Conservation (phyloP, 1,140 invertebrate species). For the Aphelinus atriplicis region DNA sequence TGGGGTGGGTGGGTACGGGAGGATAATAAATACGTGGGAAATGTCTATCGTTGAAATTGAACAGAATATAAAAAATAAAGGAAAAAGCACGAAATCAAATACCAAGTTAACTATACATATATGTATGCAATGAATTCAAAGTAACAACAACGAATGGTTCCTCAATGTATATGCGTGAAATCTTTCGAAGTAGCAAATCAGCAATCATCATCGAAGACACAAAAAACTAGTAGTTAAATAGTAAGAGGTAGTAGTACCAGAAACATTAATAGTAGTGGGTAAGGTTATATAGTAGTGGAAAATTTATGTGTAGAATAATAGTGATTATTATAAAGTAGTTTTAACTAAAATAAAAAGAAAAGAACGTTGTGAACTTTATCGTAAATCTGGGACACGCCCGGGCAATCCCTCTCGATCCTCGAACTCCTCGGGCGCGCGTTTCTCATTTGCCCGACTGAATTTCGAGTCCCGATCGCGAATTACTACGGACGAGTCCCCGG, state of each 20-base stretch:
- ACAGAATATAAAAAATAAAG: conserved; percentile 15
- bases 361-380: conserved; percentile 54
- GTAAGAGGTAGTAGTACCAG: conserved; percentile 51
- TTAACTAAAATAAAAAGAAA: conserved; percentile 57
- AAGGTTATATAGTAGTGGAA: conserved; percentile 55
- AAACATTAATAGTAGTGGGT: conserved; percentile 51
- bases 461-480: conserved; percentile 14
- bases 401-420: conserved; percentile 17
- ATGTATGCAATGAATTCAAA: conserved; percentile 23
- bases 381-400: conserved; percentile 44
- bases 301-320: conserved; percentile 55
- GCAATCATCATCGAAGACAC: conserved; percentile 58
- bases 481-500: conserved; percentile 42
- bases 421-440: neutral
- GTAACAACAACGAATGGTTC: conserved; percentile 25
- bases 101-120: conserved; percentile 24
- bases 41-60: neutral
- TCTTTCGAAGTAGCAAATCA: conserved; percentile 52
- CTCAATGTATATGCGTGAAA: conserved; percentile 22
- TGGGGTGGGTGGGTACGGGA: conserved; percentile 18
- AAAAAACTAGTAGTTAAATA: conserved; percentile 55
- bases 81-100: conserved; percentile 30
- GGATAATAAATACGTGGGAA: neutral
- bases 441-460: neutral
- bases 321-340: conserved; percentile 54